Percentiles rank a stretch among this genome's conserved stretches.
Conservation (phyloP, 2,113 vertebrate species). For the Pterocles gutturalis region DNA sequence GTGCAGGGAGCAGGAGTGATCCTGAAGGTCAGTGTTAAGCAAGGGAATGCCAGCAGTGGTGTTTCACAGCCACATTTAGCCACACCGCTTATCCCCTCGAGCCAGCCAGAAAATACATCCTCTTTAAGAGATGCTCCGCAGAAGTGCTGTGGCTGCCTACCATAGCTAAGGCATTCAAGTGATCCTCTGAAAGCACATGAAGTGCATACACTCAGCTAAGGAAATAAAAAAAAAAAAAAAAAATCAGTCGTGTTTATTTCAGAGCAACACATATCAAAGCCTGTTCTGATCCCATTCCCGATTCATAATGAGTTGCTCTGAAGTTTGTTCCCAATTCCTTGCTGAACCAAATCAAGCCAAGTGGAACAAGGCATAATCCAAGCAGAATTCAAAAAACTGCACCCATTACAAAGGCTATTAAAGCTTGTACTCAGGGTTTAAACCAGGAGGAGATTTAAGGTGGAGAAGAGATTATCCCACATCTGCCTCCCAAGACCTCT, state of each 20-base stretch:
- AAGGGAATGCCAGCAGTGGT: background rate
- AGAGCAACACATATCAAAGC: background rate
- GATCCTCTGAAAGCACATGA: background rate
- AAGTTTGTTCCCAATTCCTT: constrained; percentile 41
- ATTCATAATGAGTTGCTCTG: background rate
- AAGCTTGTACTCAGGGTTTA: constrained; percentile 27
- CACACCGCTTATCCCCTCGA: background rate
- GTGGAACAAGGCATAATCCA: constrained; percentile 43
- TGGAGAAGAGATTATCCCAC: constrained; percentile 41
- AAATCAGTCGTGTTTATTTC: no score
- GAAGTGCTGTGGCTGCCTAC: background rate
- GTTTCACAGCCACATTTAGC: background rate
- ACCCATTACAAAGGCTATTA: constrained; percentile 35
- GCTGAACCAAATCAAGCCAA: constrained; percentile 32
- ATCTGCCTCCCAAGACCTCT: constrained; percentile 21
- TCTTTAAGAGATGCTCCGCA: background rate
- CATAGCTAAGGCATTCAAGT: background rate
- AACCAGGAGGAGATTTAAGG: constrained; percentile 25
- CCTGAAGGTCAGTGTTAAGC: background rate
- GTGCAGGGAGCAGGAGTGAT: constrained; percentile 23
- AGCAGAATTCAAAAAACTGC: constrained; percentile 40
- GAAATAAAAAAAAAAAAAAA: no score
- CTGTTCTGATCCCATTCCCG: background rate
- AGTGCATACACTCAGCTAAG: background rate
- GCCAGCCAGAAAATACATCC: background rate